Evolutionary conservation across 2,113 vertebrate species (phyloP).

Genomic region (Neodontobutis hainanensis): DNA sequence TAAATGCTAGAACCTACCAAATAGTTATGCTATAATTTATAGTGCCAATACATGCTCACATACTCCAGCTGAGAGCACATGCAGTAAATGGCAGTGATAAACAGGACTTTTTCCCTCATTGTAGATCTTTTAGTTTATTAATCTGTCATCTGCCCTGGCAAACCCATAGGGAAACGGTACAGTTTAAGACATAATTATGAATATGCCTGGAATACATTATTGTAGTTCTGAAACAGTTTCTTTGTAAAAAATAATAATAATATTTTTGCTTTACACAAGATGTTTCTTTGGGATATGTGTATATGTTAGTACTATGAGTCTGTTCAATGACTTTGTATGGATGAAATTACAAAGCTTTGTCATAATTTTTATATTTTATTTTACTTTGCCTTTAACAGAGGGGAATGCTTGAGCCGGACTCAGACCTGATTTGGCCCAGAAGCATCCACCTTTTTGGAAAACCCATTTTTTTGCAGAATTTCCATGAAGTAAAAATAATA

Average conservation of each 20-base stretch:
- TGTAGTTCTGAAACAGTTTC: too few species aligned
- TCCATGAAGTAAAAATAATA: slow-evolving; percentile 22
- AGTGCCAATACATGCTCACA: slow-evolving; percentile 36
- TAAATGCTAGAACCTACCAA: slow-evolving; percentile 32
- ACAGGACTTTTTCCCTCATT: slow-evolving; percentile 39
- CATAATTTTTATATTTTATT: too few species aligned
- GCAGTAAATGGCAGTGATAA: slow-evolving; percentile 20
- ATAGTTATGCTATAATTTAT: slow-evolving; percentile 49
- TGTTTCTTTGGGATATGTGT: too few species aligned
- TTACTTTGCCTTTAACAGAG: too few species aligned
- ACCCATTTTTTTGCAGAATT: not conserved
- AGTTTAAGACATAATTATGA: not conserved
- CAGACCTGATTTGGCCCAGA: too few species aligned
- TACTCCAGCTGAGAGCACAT: slow-evolving; percentile 11
- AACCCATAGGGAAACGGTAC: slow-evolving; percentile 18
- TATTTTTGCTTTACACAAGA: too few species aligned
- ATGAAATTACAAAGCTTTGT: too few species aligned
- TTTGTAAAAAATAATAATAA: too few species aligned
- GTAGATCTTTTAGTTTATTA: not conserved
- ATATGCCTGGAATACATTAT: not conserved
- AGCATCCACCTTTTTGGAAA: too few species aligned
- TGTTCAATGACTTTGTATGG: too few species aligned
- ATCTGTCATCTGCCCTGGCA: slow-evolving; percentile 37
- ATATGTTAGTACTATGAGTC: too few species aligned
- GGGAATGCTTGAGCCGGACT: too few species aligned